Percentiles rank a stretch among this genome's conserved stretches.
Conservation (phyloP, 2,113 vertebrate genomes). For the Antechinus stuartii region DNA sequence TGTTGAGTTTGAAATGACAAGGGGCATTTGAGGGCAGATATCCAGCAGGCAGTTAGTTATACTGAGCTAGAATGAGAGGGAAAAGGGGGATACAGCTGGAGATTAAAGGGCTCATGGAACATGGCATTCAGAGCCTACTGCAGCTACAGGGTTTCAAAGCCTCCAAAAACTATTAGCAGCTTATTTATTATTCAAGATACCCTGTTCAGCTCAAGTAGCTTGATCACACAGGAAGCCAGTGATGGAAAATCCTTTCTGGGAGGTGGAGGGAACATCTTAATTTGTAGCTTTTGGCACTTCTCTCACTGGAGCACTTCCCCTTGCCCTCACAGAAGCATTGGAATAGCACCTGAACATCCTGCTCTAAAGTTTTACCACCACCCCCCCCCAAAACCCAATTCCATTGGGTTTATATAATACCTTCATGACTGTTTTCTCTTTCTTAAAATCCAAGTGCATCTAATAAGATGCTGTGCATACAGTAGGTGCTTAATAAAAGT, state of each 20-base stretch:
- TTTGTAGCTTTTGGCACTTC: too few species aligned
- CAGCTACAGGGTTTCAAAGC: background rate
- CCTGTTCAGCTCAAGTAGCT: background rate
- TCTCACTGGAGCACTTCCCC: too few species aligned
- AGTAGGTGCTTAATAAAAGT: background rate
- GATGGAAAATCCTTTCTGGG: background rate
- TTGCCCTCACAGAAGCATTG: too few species aligned
- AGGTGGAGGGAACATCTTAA: too few species aligned
- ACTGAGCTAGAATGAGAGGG: background rate
- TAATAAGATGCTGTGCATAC: background rate
- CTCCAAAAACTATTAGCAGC: background rate
- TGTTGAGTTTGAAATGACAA: background rate
- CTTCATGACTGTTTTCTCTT: background rate
- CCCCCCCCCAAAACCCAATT: too few species aligned
- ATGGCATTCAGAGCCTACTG: background rate
- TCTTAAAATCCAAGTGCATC: background rate
- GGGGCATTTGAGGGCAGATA: background rate
- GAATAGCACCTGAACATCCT: too few species aligned
- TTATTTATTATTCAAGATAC: constrained; percentile 23
- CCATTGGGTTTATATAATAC: background rate
- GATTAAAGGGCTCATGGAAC: background rate
- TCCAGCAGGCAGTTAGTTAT: background rate
- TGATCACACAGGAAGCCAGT: background rate
- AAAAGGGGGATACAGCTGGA: background rate
- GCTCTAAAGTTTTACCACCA: background rate